Evolutionary conservation across 2,888 invertebrate species (phyloP), one percentile per base, ranked within the genome.

Genomic region (Odontomyia ornata): DNA sequence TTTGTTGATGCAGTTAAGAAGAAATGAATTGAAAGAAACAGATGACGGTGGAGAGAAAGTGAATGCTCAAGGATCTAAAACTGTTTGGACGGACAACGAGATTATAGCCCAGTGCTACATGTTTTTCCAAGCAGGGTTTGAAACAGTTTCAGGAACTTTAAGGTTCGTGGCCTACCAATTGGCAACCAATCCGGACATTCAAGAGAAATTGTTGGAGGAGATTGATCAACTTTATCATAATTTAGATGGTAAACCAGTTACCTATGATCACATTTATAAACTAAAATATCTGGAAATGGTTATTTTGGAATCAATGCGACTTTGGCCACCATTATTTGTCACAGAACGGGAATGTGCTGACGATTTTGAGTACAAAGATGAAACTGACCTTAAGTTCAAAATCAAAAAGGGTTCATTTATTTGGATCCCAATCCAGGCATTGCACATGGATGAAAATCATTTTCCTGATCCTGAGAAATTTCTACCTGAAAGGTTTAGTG

Each of bases 281-380:
- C 89, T 91, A 90, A 87, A 87, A 60, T 91, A 91, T 78, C 82
- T 91, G 86, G 91, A 91, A 80, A 85, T 86, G 82, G 84, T 86
- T 0, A 82, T 91, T 0, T 89, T 89, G 82, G 90, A 90, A 81
- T 80, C 86, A 0, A 83, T 90, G 1, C 84, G 90, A 18, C 83
- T 84, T 76, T 91, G 90, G 90, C 88, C 90, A 0, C 85, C 89
- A 0, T 87, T 83, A 0, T 67, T 86, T 0, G 85, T 83, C 0
- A 76, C 86, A 18, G 90, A 90, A 80, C 86, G 91, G 13, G 78
- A 86, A 3, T 91, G 91, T 81, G 85, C 84, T 7, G 89, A 89
- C 81, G 88, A 88, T 47, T 90, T 89, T 77, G 88, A 77, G 76
- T 86, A 83, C 25, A 81, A 83, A 7, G 77, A 83, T 11, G 83